These are phyloP conservation scores for Trematocara nigrifrons DNA, from an alignment of 2,113 vertebrate species.

Conservation along the genomic window DNA sequence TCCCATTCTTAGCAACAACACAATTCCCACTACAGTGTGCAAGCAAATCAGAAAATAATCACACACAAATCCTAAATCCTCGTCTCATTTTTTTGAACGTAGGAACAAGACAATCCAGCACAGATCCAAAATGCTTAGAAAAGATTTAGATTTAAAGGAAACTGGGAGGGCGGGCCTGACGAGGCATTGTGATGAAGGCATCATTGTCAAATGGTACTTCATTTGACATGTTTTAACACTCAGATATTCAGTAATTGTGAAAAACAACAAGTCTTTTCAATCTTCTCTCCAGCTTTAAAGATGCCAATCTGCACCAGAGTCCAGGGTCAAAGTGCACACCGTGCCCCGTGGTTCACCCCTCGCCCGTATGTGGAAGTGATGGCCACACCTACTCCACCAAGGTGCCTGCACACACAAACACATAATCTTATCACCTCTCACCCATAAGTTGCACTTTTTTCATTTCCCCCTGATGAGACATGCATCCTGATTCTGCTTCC, in stretches of 20 bases:
- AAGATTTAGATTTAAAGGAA: not conserved
- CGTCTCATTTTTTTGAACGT: slow-evolving; percentile 14
- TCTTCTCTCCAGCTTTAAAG: slow-evolving; percentile 81
- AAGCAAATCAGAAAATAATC: slow-evolving; percentile 47
- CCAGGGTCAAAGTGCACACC: slow-evolving; percentile 83
- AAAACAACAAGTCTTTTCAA: not conserved
- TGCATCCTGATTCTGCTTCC: slow-evolving; percentile 12
- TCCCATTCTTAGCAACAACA: slow-evolving; percentile 39
- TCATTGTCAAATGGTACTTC: not conserved
- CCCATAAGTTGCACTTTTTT: not conserved
- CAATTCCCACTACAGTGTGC: slow-evolving; percentile 26
- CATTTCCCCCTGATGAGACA: not conserved
- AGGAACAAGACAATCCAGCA: not conserved
- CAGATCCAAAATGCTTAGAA: not conserved
- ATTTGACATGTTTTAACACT: not conserved
- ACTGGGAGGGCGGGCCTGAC: not conserved
- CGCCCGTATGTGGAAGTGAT: slow-evolving; percentile 90
- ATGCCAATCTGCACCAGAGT: slow-evolving; percentile 78
- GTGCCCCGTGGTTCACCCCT: slow-evolving; percentile 83
- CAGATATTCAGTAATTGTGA: not conserved
- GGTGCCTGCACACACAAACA: slow-evolving; percentile 55
- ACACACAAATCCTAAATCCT: slow-evolving; percentile 46
- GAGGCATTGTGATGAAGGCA: not conserved
- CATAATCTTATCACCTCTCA: not conserved
- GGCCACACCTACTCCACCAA: slow-evolving; percentile 90